Base-by-base conservation (phyloP, 2,797 vertebrate genomes). In the Pangasius macronema region DNA sequence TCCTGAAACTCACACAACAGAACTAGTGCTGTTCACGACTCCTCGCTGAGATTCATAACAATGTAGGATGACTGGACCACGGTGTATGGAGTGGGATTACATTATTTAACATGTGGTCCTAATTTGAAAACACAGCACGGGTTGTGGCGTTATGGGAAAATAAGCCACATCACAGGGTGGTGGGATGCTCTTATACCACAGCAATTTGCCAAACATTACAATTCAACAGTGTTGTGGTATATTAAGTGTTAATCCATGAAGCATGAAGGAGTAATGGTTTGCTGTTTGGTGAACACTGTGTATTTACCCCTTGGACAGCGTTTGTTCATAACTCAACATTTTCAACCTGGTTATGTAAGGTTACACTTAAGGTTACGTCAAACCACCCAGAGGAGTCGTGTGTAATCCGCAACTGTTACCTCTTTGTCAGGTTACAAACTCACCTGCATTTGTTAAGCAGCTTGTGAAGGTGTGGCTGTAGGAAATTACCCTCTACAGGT, bases 401-500 rank as follows among this genome's bases (percentile, higher is more conserved):
- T 75, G 14, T n/a, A 51, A 61, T 61, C 53, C 2, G 5, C 49
- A 67, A 59, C 59, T 73, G 49, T 87, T 82, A 79, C 53, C 46
- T 83, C 53, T 84, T 86, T 33, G 53, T 82, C 79, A 81, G 39
- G 53, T 46, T 53, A 33, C 68, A 57, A 67, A 30, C 33, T 57
- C 65, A 83, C 68, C 59, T 55, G 75, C n/a, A 80, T 91, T 93
- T 89, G 90, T 86, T 92, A 85, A 76, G 84, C 86, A 61, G 57
- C 88, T 89, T 80, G 68, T 89, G 16, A 86, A 86, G 90, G 85
- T 87, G 81, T 79, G 89, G 86, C 65, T 83, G 86, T 83, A 91
- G 92, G 92, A 95, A 94, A 93, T 93, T 83, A 89, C 89, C 89
- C 90, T 77, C 87, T 81, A 79, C 87, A 90, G 89, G 87, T 91